A percentile compares a stretch with the other conserved stretches of the same genome.
Evolutionary conservation across 1,140 invertebrate species (phyloP).

Genomic region (Euschistus heros): DNA sequence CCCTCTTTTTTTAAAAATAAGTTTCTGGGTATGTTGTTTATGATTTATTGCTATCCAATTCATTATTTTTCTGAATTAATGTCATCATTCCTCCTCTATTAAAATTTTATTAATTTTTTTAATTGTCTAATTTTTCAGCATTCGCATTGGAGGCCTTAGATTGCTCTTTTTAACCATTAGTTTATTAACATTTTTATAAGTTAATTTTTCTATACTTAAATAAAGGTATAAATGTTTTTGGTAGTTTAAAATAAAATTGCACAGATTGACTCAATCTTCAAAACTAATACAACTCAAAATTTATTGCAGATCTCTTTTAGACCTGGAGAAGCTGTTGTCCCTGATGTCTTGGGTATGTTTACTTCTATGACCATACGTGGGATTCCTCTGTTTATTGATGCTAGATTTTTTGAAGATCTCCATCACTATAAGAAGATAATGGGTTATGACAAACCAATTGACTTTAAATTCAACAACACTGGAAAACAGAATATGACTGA

Average conservation of each 20-base stretch:
- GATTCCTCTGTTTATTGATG: slow-evolving; percentile 64
- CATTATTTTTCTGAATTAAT: too few species aligned
- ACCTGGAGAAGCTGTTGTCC: slow-evolving; percentile 60
- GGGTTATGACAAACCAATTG: slow-evolving; percentile 81
- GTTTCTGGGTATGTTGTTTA: too few species aligned
- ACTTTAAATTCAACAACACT: slow-evolving; percentile 49
- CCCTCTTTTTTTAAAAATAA: too few species aligned
- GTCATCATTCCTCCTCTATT: too few species aligned
- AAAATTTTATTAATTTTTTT: too few species aligned
- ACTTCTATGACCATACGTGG: slow-evolving; percentile 60
- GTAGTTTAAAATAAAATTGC: neutral
- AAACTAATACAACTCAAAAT: slow-evolving; percentile 18
- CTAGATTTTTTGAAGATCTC: slow-evolving; percentile 51
- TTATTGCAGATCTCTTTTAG: slow-evolving; percentile 59
- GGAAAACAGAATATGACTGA: neutral
- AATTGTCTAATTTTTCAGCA: too few species aligned
- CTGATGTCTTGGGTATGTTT: slow-evolving; percentile 70
- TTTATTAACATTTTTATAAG: too few species aligned
- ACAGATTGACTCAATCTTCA: too few species aligned
- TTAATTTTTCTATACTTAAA: neutral
- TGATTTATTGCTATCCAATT: too few species aligned
- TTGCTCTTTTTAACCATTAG: too few species aligned
- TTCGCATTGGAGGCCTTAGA: too few species aligned
- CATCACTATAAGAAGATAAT: slow-evolving; percentile 72
- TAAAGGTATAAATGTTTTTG: neutral